phyloP scores from a whole-genome alignment of 2,797 vertebrate species.

The Heteromormyrus szaboi region DNA sequence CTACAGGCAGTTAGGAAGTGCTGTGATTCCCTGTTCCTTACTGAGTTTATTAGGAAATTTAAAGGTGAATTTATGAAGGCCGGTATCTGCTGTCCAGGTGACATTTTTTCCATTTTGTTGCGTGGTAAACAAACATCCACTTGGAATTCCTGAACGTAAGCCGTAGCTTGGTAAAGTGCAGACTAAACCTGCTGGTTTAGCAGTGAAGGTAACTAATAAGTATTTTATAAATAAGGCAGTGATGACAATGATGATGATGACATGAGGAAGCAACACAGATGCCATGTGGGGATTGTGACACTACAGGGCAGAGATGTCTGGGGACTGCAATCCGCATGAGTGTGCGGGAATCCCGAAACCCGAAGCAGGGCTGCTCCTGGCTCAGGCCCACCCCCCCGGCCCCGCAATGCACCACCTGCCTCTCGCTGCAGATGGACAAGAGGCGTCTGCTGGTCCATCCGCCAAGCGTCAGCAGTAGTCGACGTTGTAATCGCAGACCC shows the following conservation, averaged over 20 bases:
- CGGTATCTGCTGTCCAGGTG: conserved; percentile 72
- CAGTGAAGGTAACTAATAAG: background rate
- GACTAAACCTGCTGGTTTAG: background rate
- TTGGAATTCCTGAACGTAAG: background rate
- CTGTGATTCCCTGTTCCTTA: conserved; percentile 61
- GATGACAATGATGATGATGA: background rate
- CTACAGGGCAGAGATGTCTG: background rate
- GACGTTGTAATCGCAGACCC: background rate
- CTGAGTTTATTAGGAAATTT: conserved; percentile 66
- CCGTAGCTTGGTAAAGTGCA: background rate
- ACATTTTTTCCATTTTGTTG: conserved; percentile 56
- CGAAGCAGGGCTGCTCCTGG: background rate
- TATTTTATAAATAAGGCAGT: background rate
- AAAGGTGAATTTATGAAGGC: conserved; percentile 47
- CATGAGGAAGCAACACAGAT: background rate
- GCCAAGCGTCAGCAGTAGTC: background rate
- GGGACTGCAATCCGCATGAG: background rate
- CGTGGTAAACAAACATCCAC: conserved; percentile 13
- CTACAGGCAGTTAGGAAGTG: conserved; percentile 68
- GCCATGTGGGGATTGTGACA: background rate
- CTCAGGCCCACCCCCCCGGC: background rate
- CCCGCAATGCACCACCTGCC: conserved; percentile 10
- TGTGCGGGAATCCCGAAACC: background rate
- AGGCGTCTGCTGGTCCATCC: conserved; percentile 12
- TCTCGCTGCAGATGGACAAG: conserved; percentile 9